Evolutionary conservation across 2,888 invertebrate species (phyloP), one percentile per base, ranked within the genome.

Genomic region (Hylaea fasciaria): DNA sequence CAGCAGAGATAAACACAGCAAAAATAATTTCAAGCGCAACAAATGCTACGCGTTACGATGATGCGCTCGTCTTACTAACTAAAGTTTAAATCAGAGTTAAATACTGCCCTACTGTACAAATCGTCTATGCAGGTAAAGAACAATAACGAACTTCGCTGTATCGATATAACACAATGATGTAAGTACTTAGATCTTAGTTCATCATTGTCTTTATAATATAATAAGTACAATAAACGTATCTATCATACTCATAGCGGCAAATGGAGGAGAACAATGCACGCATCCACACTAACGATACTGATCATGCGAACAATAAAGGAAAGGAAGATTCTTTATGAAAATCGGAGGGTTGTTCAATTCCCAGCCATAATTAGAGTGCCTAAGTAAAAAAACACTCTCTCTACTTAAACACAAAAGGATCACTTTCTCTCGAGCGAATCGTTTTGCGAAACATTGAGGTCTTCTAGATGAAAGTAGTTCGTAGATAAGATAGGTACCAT

Each of bases 221-320:
- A 76, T 74, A 76, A 67, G 62, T 76, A 76, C 69, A 74, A 76
- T 74, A 76, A 71, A 67, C 56, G 64, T 57, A 65, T 69, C 64
- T 57, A 65, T 69, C 64, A 65, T 61, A 66, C 60, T 65, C 60
- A 37, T 51, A 63, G 56, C 35, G 39, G 48, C 28, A 62, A 61
- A 64, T 60, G 58, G 41, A 35, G 49, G 55, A 59, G 63, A 52
- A 62, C 59, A 54, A 64, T 59, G 60, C 75, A 79, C 78, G 80
- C 82, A 77, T 73, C 55, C 55, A 63, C 58, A 61, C 66, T 82
- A 82, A 82, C 78, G 82, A 81, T 69, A 64, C 50, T 62, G 70
- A 75, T 73, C 80, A 82, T 81, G 82, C 81, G 73, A 82, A 67
- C 64, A 53, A 57, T 60, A 62, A 63, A 65, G 46, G 29, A 37